Evolutionary conservation across 2,888 invertebrate species (phyloP).

Genomic region (Auanema sp.): DNA sequence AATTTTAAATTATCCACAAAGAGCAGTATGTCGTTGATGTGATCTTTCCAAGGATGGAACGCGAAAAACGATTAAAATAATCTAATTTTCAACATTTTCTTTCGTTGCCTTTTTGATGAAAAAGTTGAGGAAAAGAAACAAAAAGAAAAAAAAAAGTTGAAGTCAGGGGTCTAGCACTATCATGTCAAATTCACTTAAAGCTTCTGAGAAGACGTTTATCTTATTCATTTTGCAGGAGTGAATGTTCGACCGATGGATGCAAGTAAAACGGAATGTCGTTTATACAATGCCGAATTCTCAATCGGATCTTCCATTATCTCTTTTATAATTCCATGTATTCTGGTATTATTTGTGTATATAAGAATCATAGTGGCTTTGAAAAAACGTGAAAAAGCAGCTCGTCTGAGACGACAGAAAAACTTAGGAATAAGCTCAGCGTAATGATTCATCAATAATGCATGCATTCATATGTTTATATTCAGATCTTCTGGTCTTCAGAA

Average conservation of each 20-base stretch:
- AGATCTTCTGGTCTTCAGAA: conserved; percentile 6
- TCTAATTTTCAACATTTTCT: too few relatives aligned
- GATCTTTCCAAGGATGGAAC: too few relatives aligned
- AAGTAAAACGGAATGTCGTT: conserved; percentile 64
- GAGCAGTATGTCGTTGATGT: too few relatives aligned
- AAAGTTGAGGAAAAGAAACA: conserved; percentile 3
- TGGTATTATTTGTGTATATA: conserved; percentile 68
- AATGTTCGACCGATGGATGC: conserved; percentile 57
- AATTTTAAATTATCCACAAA: too few relatives aligned
- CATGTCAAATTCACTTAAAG: not conserved
- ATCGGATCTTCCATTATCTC: conserved; percentile 66
- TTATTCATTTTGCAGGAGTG: conserved; percentile 43
- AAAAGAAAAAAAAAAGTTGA: not conserved
- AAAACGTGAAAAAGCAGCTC: conserved; percentile 60
- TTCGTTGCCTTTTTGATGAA: not conserved
- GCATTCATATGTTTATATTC: not conserved
- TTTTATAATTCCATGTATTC: conserved; percentile 68
- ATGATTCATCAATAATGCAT: not conserved
- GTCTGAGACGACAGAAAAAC: conserved; percentile 26
- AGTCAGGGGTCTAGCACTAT: not conserved
- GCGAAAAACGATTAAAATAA: too few relatives aligned
- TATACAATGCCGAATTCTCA: conserved; percentile 69
- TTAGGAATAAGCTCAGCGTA: conserved; percentile 1
- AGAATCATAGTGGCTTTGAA: conserved; percentile 64
- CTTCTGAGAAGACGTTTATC: too few relatives aligned